Percentiles rank a stretch among this genome's conserved stretches.
Evolutionary conservation across 2,797 vertebrate genomes (phyloP).

Genomic region (Linurgus olivaceus): DNA sequence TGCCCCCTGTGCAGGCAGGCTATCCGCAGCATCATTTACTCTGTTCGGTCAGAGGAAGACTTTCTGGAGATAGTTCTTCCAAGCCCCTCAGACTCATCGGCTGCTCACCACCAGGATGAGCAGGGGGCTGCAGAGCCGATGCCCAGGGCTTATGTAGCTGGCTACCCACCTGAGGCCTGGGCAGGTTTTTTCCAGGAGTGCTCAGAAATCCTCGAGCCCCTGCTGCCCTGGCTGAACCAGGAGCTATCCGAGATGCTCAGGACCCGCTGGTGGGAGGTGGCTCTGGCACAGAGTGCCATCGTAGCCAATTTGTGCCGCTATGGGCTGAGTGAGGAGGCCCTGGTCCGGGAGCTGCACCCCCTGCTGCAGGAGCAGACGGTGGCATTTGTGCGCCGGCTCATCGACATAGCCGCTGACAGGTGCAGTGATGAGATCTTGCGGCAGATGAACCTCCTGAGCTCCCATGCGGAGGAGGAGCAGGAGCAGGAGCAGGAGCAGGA

Average conservation of each 20-base stretch:
- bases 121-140: not conserved
- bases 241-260: not conserved
- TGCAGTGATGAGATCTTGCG: not conserved
- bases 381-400: not conserved
- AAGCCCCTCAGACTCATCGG: fast-evolving
- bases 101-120: not conserved
- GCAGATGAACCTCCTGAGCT: not conserved
- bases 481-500: not conserved
- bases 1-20: not conserved
- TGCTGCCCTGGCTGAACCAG: not conserved
- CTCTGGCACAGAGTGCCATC: not conserved
- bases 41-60: not conserved
- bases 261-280: not conserved
- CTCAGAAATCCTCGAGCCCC: not conserved
- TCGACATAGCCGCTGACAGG: not conserved
- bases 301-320: not conserved
- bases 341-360: not conserved
- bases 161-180: not conserved
- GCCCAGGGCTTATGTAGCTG: not conserved
- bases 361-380: not conserved
- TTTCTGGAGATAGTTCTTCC: not conserved
- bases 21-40: not conserved
- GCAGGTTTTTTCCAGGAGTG: not conserved
- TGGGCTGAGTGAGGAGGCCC: not conserved
- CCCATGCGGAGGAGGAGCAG: not conserved